Conservation (phyloP, 2,113 vertebrate genomes). For the Poicephalus meyeri region DNA sequence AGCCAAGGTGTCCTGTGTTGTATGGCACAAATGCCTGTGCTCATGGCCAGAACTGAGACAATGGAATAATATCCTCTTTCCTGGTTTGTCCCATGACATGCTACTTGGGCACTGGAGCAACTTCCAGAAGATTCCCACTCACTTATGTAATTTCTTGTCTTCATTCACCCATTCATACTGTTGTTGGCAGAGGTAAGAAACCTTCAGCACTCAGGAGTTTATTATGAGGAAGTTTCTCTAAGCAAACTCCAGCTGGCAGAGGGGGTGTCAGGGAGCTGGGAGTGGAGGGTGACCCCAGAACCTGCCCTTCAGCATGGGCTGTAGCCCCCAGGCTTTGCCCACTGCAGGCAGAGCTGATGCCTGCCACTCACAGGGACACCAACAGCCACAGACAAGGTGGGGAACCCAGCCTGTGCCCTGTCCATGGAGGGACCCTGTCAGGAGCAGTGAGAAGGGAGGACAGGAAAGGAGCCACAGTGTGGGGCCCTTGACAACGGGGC, state of each 20-base stretch:
- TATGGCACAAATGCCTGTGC: not conserved
- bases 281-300: not conserved
- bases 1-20: not conserved
- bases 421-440: not conserved
- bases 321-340: not conserved
- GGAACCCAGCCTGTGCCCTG: too few species aligned
- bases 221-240: not conserved
- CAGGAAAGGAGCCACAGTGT: rapidly evolving
- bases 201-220: not conserved
- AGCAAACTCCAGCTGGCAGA: not conserved
- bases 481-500: not conserved
- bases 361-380: not conserved
- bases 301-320: not conserved
- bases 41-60: rapidly evolving
- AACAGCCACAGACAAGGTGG: rapidly evolving
- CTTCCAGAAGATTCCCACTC: not conserved
- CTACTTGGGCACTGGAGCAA: rapidly evolving
- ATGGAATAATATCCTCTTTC: not conserved
- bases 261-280: not conserved
- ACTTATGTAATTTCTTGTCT: rapidly evolving
- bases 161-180: not conserved
- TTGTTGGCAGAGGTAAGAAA: not conserved
- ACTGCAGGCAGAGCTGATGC: rapidly evolving
- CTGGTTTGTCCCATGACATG: rapidly evolving
- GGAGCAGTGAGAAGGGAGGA: not conserved